Evolutionary conservation across 2,797 vertebrate species (phyloP).

Genomic region (Hemitrygon akajei): DNA sequence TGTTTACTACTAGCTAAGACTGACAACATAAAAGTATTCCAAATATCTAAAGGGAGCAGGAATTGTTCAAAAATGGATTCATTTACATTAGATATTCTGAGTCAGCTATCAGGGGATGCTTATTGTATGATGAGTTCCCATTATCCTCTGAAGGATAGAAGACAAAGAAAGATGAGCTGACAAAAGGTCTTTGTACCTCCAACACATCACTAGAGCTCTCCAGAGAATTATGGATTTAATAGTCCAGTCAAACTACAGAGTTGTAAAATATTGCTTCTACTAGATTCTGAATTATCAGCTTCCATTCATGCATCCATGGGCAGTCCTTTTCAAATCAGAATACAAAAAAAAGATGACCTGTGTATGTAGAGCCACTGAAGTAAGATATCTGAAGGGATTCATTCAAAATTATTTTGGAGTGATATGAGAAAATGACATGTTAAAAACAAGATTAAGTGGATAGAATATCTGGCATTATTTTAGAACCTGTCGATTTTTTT

Average conservation of each 20-base stretch:
- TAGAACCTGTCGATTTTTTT: neutral
- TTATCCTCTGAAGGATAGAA: slow-evolving; percentile 15
- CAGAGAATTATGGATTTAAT: slow-evolving; percentile 29
- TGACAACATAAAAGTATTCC: neutral
- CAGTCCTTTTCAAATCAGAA: neutral
- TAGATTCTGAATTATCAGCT: neutral
- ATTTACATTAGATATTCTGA: slow-evolving; percentile 7
- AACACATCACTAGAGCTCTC: slow-evolving; percentile 2
- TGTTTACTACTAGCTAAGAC: neutral
- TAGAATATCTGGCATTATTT: neutral
- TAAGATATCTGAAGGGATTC: neutral
- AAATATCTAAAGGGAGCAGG: neutral
- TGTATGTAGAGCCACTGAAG: neutral
- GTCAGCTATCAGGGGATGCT: slow-evolving; percentile 24
- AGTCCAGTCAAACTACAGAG: neutral
- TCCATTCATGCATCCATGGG: neutral
- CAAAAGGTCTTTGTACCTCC: slow-evolving; percentile 18
- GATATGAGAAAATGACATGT: neutral
- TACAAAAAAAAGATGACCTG: neutral
- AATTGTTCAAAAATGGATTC: neutral
- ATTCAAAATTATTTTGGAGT: neutral
- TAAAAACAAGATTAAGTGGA: neutral
- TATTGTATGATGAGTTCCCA: slow-evolving; percentile 18
- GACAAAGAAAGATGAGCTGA: slow-evolving; percentile 31
- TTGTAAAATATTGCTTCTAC: slow-evolving; percentile 6